A percentile compares a stretch with the other conserved stretches of the same genome.
Evolutionary conservation across 2,797 vertebrate species (phyloP).

Genomic region (Diglossa cyanea): DNA sequence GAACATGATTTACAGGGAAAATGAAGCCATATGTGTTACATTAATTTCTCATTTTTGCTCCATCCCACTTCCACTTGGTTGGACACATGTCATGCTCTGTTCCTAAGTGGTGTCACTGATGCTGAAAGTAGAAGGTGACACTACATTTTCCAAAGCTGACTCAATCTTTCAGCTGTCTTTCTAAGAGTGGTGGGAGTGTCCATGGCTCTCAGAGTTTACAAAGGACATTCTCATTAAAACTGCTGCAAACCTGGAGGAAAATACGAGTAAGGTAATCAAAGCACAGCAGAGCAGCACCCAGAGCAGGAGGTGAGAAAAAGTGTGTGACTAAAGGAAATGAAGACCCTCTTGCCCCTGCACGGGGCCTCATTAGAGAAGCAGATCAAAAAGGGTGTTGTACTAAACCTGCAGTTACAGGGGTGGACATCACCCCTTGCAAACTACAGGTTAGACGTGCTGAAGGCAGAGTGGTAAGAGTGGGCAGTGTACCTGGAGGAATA

Average conservation of each 20-base stretch:
- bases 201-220: neutral
- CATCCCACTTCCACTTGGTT: neutral
- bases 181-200: neutral
- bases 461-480: neutral
- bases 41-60: constrained; percentile 44
- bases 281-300: neutral
- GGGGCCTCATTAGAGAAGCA: neutral
- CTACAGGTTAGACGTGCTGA: neutral
- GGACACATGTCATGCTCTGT: neutral
- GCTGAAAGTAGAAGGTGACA: neutral
- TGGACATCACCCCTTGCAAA: neutral
- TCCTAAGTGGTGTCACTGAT: neutral
- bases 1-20: constrained; percentile 61
- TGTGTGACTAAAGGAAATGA: neutral
- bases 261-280: accelerated
- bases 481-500: neutral
- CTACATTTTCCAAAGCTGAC: neutral
- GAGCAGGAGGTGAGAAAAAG: neutral
- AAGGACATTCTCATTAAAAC: neutral
- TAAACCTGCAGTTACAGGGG: neutral
- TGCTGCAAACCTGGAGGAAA: neutral
- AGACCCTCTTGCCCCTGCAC: neutral
- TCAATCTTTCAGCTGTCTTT: neutral
- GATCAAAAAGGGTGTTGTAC: neutral
- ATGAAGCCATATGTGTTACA: constrained; percentile 61